Evolutionary conservation across 1,140 invertebrate genomes (phyloP).

Genomic region (Lepidostoma basale): DNA sequence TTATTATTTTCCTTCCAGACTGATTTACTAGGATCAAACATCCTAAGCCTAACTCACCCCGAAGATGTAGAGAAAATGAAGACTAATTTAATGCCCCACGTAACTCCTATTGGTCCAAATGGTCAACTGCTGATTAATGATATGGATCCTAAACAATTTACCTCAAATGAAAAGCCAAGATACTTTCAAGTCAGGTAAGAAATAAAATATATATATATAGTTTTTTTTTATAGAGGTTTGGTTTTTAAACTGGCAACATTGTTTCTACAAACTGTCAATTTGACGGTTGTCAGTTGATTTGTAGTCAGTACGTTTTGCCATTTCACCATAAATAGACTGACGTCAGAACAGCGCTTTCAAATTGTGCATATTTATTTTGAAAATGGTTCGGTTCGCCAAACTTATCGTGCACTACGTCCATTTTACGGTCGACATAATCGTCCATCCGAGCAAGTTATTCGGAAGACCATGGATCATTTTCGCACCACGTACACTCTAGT

Average conservation of each 20-base stretch:
- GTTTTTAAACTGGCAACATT: too few species aligned
- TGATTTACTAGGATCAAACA: slow-evolving; percentile 83
- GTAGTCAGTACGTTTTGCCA: too few species aligned
- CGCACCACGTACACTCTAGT: not conserved
- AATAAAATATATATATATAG: not conserved
- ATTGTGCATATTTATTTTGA: too few species aligned
- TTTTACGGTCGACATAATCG: too few species aligned
- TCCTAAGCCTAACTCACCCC: slow-evolving; percentile 77
- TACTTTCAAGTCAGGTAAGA: slow-evolving; percentile 60
- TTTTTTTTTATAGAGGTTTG: too few species aligned
- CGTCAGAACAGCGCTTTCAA: too few species aligned
- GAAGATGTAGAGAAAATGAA: slow-evolving; percentile 77
- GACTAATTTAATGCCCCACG: slow-evolving; percentile 67
- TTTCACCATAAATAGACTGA: too few species aligned
- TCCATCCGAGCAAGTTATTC: too few species aligned
- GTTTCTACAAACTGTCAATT: too few species aligned
- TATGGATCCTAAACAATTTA: slow-evolving; percentile 47
- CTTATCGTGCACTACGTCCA: too few species aligned
- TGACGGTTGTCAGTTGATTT: too few species aligned
- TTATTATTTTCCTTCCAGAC: slow-evolving; percentile 61
- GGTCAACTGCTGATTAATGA: slow-evolving; percentile 50
- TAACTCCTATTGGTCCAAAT: slow-evolving; percentile 49
- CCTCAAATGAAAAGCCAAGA: slow-evolving; percentile 51
- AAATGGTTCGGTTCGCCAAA: not conserved
- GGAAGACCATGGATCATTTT: too few species aligned